These are phyloP conservation scores for Cairina moschata DNA, from an alignment of 2,113 vertebrate species.

Conservation along the genomic window DNA sequence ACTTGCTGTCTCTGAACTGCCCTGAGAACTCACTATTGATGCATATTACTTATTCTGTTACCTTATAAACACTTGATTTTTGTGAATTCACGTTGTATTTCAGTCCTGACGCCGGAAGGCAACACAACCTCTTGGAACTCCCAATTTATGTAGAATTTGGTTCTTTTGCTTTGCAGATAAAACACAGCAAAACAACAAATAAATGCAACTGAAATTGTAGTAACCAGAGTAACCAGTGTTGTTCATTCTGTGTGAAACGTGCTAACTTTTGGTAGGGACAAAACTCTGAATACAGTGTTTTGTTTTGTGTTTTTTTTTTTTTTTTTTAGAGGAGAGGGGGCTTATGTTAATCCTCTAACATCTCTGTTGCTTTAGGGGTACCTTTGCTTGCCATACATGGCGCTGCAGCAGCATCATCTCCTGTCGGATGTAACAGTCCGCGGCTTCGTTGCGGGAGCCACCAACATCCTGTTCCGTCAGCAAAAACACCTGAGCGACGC, in stretches of 20 bases:
- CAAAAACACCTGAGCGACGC: conserved; percentile 96
- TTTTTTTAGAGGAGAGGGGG: not conserved
- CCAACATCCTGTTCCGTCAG: conserved; percentile 97
- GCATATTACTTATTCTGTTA: not conserved
- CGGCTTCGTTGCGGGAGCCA: conserved; percentile 94
- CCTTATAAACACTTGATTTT: not conserved
- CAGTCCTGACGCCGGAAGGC: not conserved
- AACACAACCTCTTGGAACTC: not conserved
- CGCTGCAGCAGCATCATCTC: conserved; percentile 96
- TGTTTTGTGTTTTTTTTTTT: too few relatives aligned
- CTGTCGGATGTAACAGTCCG: conserved; percentile 92
- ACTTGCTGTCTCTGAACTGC: not conserved
- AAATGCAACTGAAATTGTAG: not conserved
- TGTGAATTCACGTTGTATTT: not conserved
- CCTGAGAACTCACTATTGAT: not conserved
- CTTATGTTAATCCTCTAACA: not conserved
- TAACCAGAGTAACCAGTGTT: not conserved
- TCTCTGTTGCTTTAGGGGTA: conserved; percentile 84
- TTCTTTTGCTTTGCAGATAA: not conserved
- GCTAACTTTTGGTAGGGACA: not conserved
- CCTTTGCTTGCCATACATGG: conserved; percentile 97
- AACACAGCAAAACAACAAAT: not conserved
- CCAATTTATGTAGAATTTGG: not conserved
- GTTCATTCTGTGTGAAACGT: not conserved
- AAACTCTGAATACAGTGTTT: not conserved